Base-by-base conservation (phyloP, 2,797 vertebrate species). In the Semotilus atromaculatus region DNA sequence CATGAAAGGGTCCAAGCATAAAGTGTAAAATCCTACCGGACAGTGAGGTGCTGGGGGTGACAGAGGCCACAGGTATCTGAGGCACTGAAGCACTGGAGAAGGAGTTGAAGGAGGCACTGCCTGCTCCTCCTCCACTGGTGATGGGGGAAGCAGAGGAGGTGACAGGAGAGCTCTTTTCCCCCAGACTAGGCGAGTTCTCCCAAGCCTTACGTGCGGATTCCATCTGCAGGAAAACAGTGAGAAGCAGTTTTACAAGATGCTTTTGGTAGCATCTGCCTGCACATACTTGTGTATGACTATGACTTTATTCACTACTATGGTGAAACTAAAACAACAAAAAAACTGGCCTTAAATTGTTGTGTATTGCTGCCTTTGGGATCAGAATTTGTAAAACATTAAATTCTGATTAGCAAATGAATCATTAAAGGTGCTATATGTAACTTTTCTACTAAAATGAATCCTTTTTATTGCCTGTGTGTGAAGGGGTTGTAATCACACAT, bases 191-290 rank as follows among this genome's bases (percentile, higher is more conserved):
- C 7, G 98, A 99, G 94, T 99, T 99, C 91, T 99, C 98, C 98
- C 98, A 99, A 0, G 98, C 98, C 92, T 99, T 99, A 34, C 98
- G 97, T 23, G 98, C 98, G 1, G 98, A 99, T 89, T 99, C 98
- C 98, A 99, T 99, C 98, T 99, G 83, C 89, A 88, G 76, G 16
- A 60, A 80, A 76, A 62, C 36, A 73, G 4, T 21, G 40, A 75
- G 11, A 14, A 55, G 11, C 23, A 10, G 3, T 3, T 29, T 29
- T 51, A 76, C 16, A 26, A 40, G 48, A 31, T 45, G 43, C 43
- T 78, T 38, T 23, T 45, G 21, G 10, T 23, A 38, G 16, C 45
- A 70, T 34, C 6, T 23, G 19, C 48, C 14, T 23, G 34, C 48
- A 74, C 48, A 53, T 13, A 53, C 19, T 53, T 53, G 26, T 18